Evolutionary conservation across 2,888 invertebrate genomes (phyloP).

Genomic region (Catocala sponsa): DNA sequence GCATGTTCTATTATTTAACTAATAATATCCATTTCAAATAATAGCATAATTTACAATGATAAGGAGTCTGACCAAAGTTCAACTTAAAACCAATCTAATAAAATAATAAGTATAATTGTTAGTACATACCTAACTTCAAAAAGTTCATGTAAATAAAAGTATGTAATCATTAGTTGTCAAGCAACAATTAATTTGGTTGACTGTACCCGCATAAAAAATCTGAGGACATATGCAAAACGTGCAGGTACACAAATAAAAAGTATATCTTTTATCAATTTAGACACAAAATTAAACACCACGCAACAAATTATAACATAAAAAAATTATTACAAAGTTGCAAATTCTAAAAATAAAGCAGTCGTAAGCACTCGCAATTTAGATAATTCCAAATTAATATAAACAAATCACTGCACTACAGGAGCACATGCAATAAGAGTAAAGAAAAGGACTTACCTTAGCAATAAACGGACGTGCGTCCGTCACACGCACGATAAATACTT

Average conservation of each 20-base stretch:
- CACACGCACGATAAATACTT: constrained; percentile 68
- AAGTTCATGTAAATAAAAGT: constrained; percentile 45
- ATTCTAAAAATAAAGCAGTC: constrained; percentile 62
- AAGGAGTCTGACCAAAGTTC: constrained; percentile 44
- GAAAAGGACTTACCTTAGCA: constrained; percentile 74
- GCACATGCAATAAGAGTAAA: constrained; percentile 54
- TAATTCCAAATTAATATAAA: constrained; percentile 45
- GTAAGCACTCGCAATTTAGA: constrained; percentile 48
- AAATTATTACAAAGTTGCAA: constrained; percentile 42
- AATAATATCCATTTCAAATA: constrained; percentile 2
- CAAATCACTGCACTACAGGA: constrained; percentile 43
- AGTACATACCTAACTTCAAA: constrained; percentile 48
- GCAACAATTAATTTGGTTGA: constrained; percentile 41
- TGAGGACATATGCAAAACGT: constrained; percentile 43
- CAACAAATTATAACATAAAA: constrained; percentile 27
- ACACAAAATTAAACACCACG: constrained; percentile 30
- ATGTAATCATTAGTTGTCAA: constrained; percentile 42
- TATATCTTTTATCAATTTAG: constrained; percentile 26
- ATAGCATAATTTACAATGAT: constrained; percentile 23
- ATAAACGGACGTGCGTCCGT: constrained; percentile 77
- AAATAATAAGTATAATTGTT: constrained; percentile 26
- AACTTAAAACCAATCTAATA: constrained; percentile 24
- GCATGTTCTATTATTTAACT: constrained; percentile 10
- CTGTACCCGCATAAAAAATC: constrained; percentile 44
- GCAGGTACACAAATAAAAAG: constrained; percentile 40